Evolutionary conservation across 2,113 vertebrate species (phyloP), one percentile per base, ranked within the genome.

Genomic region (Hippocampus guttulatus): DNA sequence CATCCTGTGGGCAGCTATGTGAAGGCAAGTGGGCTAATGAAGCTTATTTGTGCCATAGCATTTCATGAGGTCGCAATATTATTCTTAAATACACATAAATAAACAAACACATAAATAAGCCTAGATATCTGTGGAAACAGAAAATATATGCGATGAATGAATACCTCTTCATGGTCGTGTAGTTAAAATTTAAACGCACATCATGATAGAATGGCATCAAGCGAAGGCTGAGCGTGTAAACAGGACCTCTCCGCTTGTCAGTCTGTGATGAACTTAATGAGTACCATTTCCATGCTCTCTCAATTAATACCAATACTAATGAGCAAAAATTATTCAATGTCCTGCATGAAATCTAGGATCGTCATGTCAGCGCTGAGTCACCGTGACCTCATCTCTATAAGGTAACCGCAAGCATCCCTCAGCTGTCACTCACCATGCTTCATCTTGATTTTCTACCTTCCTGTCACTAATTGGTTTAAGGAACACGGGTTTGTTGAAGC

Each of bases 381-480:
- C 68, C 40, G 9, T 78, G 76, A 69, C 71, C 69, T 74, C 71
- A 77, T 77, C 74, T 75, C 64, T 72, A n/a, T 81, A 66, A 65
- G 64, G 75, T 84, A 72, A 71, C 45, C 3, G 21, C 66, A 38
- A 64, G 18, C 49, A 67, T 60, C 74, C 58, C 68, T 51, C 27
- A 25, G 11, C 52, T 27, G 49, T 68, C 20, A 41, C 64, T 69
- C 73, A 68, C 18, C 23, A 51, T 21, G 70, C 76, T 78, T 72
- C 63, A 69, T 78, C 79, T 75, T 71, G 52, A 78, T 83, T 69
- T 75, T 62, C 57, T 54, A 25, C 57, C 76, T 70, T 72, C 64
- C 75, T 78, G 60, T 71, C 49, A 41, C 52, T 84, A 83, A 87
- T 88, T 67, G 77, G 75, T 79, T 86, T 79, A 85, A 27, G 1